phyloP scores from a whole-genome alignment of 1,140 invertebrate genomes.

The Gonioctena quinquepunctata region DNA sequence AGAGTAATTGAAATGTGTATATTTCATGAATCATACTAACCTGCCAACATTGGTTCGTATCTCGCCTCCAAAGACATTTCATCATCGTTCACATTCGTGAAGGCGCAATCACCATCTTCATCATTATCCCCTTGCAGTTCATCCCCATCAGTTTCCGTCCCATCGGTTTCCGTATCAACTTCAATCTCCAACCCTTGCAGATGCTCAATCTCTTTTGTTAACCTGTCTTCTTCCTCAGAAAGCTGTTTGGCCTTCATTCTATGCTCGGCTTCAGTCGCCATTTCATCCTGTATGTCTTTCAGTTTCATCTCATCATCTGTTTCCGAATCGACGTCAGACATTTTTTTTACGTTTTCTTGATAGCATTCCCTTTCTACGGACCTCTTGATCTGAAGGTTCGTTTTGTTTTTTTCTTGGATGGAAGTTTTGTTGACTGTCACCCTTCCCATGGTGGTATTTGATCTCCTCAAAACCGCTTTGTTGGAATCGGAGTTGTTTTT shows the following conservation, averaged over 20 bases:
- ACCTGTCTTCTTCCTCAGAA: slow-evolving; percentile 76
- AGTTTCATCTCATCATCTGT: slow-evolving; percentile 54
- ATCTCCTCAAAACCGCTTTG: slow-evolving; percentile 19
- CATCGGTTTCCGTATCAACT: slow-evolving; percentile 80
- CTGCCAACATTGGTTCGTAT: slow-evolving; percentile 74
- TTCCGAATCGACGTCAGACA: slow-evolving; percentile 50
- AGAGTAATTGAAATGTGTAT: no score
- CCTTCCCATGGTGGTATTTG: slow-evolving; percentile 37
- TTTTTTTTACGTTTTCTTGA: slow-evolving; percentile 8
- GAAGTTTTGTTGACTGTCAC: slow-evolving; percentile 29
- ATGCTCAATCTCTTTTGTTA: slow-evolving; percentile 82
- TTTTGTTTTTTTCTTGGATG: slow-evolving; percentile 45
- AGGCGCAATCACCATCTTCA: slow-evolving; percentile 29
- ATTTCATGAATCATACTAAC: no score
- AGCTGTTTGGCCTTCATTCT: slow-evolving; percentile 61
- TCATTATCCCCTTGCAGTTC: slow-evolving; percentile 65
- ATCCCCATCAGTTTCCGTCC: slow-evolving; percentile 70
- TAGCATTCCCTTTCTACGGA: slow-evolving; percentile 28
- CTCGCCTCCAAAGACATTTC: slow-evolving; percentile 61
- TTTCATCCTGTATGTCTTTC: slow-evolving; percentile 51
- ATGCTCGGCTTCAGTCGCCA: slow-evolving; percentile 53
- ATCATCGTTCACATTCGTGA: slow-evolving; percentile 35
- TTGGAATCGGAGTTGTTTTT: slow-evolving; percentile 51
- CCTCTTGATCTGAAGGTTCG: slow-evolving; percentile 45
- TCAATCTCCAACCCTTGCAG: slow-evolving; percentile 80